Evolutionary conservation across 2,797 vertebrate species (phyloP).

Genomic region (Anisognathus igniventris): DNA sequence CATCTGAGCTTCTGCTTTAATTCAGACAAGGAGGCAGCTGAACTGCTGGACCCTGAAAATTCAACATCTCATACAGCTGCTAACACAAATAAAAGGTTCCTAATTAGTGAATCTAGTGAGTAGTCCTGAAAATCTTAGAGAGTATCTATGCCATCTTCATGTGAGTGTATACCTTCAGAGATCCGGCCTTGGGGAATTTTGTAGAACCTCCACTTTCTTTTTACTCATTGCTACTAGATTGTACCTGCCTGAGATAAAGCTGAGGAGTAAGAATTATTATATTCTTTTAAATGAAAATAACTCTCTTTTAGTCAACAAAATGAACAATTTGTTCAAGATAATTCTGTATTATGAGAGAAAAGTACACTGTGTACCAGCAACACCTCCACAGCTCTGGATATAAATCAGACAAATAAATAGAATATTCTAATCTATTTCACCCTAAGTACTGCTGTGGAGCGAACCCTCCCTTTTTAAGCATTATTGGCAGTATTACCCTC

Average conservation of each 20-base stretch:
- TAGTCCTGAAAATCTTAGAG: neutral
- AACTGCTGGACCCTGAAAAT: neutral
- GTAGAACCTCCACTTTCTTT: neutral
- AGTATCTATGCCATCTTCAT: neutral
- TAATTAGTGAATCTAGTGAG: neutral
- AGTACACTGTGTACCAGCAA: neutral
- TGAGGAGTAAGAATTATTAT: neutral
- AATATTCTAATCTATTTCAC: neutral
- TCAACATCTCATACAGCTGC: neutral
- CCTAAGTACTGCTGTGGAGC: neutral
- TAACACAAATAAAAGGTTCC: neutral
- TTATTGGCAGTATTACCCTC: neutral
- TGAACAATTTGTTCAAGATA: neutral
- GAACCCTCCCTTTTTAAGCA: neutral
- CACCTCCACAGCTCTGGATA: neutral
- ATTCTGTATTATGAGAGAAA: neutral
- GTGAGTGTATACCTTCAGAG: neutral
- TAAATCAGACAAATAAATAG: neutral
- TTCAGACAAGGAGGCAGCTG: neutral
- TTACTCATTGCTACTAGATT: neutral
- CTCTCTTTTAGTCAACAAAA: neutral
- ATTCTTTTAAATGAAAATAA: neutral
- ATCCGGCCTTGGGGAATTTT: neutral
- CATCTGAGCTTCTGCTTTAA: neutral
- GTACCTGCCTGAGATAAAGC: neutral